Base-by-base conservation (phyloP, 2,888 invertebrate species). In the Chymomyza procnemis region DNA sequence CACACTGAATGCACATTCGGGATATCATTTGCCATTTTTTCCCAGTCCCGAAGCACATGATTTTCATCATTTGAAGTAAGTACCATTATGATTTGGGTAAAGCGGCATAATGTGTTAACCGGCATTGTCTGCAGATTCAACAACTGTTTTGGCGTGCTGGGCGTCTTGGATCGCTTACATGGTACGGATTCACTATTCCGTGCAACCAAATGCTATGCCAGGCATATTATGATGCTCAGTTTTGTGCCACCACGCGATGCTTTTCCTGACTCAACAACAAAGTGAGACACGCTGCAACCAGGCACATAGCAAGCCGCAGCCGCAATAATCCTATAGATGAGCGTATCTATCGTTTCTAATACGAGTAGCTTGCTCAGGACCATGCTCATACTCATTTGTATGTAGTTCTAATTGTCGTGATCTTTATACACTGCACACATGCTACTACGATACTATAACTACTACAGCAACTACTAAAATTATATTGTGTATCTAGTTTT, bases 21-120 rank as follows among this genome's bases (percentile, higher is more conserved):
- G 96, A 12, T 97, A 96, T 88, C 96, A 97, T 91, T 92, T 96
- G 85, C 96, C 97, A 0, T 95, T 96, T 90, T 94, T 96, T 88
- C 95, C 96, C 5, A 96, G 96, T 54, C 96, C 96, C 6, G 96
- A 96, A 90, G 95, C 95, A 0, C 97, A 97, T 87, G 97, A 97
- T 90, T 97, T 95, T 90, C 97, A 97, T 90, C 97, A 97, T 90
- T 92, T 96, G 74, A 96, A 96, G 95, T 95, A 8, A 4, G 4
- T 26, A 47, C 56, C 5, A 26, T 54, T 55, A 16, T 19, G 34
- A 12, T 47, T 48, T 48, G 18, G n/a, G 48, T 18, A 48, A 21
- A 4, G 5, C 21, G 14, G 12, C 34, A 22, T 52, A 8, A 58
- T 76, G 21, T 22, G 4, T 22, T 22, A 9, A 30, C 30, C 58